Evolutionary conservation across 2,888 invertebrate genomes (phyloP), one percentile per base, ranked within the genome.

Genomic region (Julus scandinavius): DNA sequence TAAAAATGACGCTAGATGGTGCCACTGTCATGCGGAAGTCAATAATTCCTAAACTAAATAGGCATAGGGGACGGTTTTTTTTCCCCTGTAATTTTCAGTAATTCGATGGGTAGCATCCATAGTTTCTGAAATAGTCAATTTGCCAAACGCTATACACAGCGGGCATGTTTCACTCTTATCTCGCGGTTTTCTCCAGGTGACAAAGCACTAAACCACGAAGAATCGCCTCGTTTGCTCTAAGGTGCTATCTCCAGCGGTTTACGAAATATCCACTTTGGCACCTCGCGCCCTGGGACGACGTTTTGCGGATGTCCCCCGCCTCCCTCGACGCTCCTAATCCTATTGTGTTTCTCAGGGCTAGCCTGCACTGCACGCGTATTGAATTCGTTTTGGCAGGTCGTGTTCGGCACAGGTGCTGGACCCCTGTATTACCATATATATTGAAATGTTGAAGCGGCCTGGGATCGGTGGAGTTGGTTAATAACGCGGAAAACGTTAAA

Each of bases 401-500:
- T 72, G 72, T 58, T 58, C 58, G 11, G 72, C 72, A 72, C 72
- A 72, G 72, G 72, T 72, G 72, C 72, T 72, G 72, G 72, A 72
- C 72, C 72, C 72, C 72, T 72, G 29, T 54, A 89, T 89, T 89
- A 89, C 87, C 89, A 89, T 89, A 89, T 89, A 89, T 89, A 89
- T 89, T 89, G 89, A 89, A 89, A 89, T 88, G 89, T 87, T 89
- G 85, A 83, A 83, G 86, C 89, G 72, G 72, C 72, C 72, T 84
- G 89, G 87, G 84, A 85, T 86, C 87, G 80, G 84, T 58, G 54
- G 85, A 50, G 84, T 84, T 72, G 85, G 89, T 88, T 89, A 89
- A 89, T 89, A 89, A 89, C 87, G 89, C 87, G 86, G 89, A 88
- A 89, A 89, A 89, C 87, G 89, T 88, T 89, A 89, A 89, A 87